These are phyloP conservation scores for Rhynchomys soricoides DNA, from an alignment of 2,113 vertebrate genomes.

Conservation along the genomic window DNA sequence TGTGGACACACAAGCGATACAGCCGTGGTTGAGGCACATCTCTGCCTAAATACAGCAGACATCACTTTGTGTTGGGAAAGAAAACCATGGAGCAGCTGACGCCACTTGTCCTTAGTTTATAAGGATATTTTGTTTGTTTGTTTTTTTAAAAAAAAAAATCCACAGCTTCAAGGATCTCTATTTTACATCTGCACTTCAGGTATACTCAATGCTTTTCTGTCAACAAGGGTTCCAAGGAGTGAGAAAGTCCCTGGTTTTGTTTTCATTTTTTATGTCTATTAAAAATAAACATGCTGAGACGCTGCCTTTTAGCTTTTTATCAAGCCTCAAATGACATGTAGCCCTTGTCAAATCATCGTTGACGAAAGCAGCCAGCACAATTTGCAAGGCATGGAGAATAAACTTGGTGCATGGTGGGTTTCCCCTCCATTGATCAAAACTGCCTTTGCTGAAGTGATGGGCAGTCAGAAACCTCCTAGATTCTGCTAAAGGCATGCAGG, in stretches of 20 bases:
- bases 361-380: conserved; percentile 66
- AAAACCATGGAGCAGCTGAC: neutral
- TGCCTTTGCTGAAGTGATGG: conserved; percentile 14
- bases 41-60: neutral
- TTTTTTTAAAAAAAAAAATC: neutral
- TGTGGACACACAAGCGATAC: accelerated
- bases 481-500: neutral
- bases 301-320: conserved; percentile 75
- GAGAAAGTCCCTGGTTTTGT: conserved; percentile 55
- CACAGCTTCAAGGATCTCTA: neutral
- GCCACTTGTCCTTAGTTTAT: neutral
- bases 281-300: conserved; percentile 86
- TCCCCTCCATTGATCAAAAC: conserved; percentile 72
- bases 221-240: conserved; percentile 48
- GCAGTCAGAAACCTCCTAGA: neutral
- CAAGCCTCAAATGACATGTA: conserved; percentile 68
- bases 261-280: conserved; percentile 86
- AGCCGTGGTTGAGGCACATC: neutral
- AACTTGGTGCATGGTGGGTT: conserved; percentile 67
- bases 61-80: neutral
- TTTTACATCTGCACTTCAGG: neutral
- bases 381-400: conserved; percentile 74
- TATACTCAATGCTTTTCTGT: conserved; percentile 57
- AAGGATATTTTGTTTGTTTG: neutral
- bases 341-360: conserved; percentile 69